A percentile compares a stretch with the other conserved stretches of the same genome.
phyloP scores from a whole-genome alignment of 1,140 invertebrate species.

The Trichoplusia ni region DNA sequence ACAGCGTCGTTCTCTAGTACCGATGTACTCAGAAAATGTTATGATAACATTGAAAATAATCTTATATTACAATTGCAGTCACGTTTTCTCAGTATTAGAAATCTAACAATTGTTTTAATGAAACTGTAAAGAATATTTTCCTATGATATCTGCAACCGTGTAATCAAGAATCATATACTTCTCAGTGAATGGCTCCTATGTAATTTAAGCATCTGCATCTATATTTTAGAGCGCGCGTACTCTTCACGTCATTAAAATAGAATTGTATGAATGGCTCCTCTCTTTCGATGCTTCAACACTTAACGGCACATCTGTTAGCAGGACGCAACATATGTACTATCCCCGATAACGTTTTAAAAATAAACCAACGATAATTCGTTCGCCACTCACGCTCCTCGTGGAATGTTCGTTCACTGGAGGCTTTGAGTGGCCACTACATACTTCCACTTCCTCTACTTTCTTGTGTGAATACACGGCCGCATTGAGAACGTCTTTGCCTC shows the following conservation, averaged over 20 bases:
- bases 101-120: neutral
- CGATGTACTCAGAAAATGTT: neutral
- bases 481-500: conserved; percentile 37
- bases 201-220: conserved; percentile 21
- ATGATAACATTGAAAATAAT: neutral
- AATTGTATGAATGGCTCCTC: conserved; percentile 36
- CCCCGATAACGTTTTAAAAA: conserved; percentile 67
- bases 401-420: conserved; percentile 53
- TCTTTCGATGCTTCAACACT: conserved; percentile 43
- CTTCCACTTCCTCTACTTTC: conserved; percentile 53
- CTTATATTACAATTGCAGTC: neutral
- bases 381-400: conserved; percentile 49
- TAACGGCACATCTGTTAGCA: conserved; percentile 55
- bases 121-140: conserved; percentile 4
- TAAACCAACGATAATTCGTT: conserved; percentile 63
- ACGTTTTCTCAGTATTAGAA: neutral
- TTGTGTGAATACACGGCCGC: conserved; percentile 40
- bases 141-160: neutral
- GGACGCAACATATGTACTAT: conserved; percentile 50
- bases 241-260: conserved; percentile 29
- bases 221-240: conserved; percentile 14
- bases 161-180: neutral
- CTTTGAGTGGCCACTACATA: conserved; percentile 39
- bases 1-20: neutral
- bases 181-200: neutral